Conservation (phyloP, 1,140 invertebrate genomes). For the Drosophila asahinai region DNA sequence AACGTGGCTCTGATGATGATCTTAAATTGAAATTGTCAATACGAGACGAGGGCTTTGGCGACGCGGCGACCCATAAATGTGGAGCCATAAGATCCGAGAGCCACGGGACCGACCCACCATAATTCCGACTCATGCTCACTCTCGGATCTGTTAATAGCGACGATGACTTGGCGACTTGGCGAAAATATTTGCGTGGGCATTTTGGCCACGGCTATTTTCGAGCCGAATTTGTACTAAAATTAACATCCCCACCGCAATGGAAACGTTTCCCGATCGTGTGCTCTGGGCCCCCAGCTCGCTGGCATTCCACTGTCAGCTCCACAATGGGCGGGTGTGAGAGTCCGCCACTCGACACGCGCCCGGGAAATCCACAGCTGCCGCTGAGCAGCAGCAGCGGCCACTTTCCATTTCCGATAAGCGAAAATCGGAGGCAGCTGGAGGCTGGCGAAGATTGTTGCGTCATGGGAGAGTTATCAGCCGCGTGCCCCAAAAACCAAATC, state of each 20-base stretch:
- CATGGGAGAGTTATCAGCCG: constrained; percentile 48
- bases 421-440: constrained; percentile 38
- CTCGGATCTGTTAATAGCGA: constrained; percentile 67
- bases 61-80: constrained; percentile 70
- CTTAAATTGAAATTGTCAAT: constrained; percentile 82
- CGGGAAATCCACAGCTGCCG: constrained; percentile 19
- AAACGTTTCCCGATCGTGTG: constrained; percentile 45
- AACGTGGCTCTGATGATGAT: constrained; percentile 26
- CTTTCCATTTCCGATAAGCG: constrained; percentile 74
- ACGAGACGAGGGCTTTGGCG: constrained; percentile 45
- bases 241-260: constrained; percentile 63
- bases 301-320: constrained; percentile 57
- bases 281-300: constrained; percentile 12
- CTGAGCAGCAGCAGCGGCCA: constrained; percentile 28
- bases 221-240: constrained; percentile 71
- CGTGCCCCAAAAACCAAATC: constrained; percentile 53
- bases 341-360: constrained; percentile 30
- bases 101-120: constrained; percentile 28
- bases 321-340: constrained; percentile 55
- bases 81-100: constrained; percentile 19
- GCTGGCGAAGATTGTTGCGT: constrained; percentile 6
- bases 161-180: constrained; percentile 54
- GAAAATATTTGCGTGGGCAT: constrained; percentile 74
- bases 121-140: constrained; percentile 40
- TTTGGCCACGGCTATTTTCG: constrained; percentile 60